Evolutionary conservation across 2,797 vertebrate species (phyloP), one percentile per base, ranked within the genome.

Genomic region (Enoplosus armatus): DNA sequence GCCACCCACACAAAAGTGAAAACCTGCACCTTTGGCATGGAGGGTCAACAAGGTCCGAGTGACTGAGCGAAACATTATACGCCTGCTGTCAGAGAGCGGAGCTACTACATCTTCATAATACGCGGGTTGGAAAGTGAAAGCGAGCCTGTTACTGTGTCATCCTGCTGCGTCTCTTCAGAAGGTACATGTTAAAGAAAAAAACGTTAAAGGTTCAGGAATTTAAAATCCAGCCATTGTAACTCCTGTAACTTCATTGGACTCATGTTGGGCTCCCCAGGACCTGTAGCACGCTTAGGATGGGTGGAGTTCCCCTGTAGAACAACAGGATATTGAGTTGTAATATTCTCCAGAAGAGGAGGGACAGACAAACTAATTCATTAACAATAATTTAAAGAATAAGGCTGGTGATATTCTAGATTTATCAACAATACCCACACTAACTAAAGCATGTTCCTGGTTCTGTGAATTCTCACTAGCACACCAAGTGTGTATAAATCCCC

Each of bases 11-110:
- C 59, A 59, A 54, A 37, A 45, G 9, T 59, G 51, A 53, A n/a
- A 65, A 66, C 8, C 48, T 69, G 24, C 48, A 63, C 24, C 27
- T 50, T 35, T 55, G 60, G 33, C 56, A 65, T 29, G 59, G 8
- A 53, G 18, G 20, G 56, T 69, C 79, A 78, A 18, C 41, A 70
- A 65, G 35, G 61, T 65, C 59, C 41, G 67, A 41, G 27, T 66
- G 48, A 15, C 24, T 2, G 50, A 54, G 68, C 22, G 56, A 54
- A 54, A 82, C 45, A 6, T 5, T 26, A 37, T 16, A 27, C 1
- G 2, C 15, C 45, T 47, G 15, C 37, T 73, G 61, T 56, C 43
- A 53, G 15, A 29, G 26, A 54, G 24, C 3, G 0, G 16, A 31
- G n/a, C 2, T 1, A 31, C 58, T 70, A 26, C 47, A 27, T 53